Evolutionary conservation across 1,140 invertebrate species (phyloP).

Genomic region (Pogonognathellus flavescens): DNA sequence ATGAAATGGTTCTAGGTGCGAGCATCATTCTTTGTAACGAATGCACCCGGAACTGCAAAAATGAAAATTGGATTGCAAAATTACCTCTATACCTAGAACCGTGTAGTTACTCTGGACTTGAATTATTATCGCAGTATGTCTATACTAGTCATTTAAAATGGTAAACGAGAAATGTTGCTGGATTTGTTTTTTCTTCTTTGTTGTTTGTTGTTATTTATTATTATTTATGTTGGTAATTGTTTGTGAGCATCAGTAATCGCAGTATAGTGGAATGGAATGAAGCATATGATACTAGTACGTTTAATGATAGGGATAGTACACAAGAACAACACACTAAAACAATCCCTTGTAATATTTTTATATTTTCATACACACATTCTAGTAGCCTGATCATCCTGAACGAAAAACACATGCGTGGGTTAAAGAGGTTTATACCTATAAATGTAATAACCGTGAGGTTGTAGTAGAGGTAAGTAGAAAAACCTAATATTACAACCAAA

Average conservation of each 20-base stretch:
- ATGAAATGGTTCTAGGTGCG: background rate
- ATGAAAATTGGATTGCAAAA: slow-evolving; percentile 46
- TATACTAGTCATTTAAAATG: slow-evolving; percentile 11
- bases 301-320: slow-evolving; percentile 2
- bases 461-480: too few relatives aligned
- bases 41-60: slow-evolving; percentile 43
- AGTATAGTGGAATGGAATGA: background rate
- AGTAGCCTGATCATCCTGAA: background rate
- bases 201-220: slow-evolving; percentile 31
- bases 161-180: slow-evolving; percentile 24
- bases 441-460: background rate
- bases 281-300: slow-evolving; percentile 6
- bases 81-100: slow-evolving; percentile 7
- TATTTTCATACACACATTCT: too few relatives aligned
- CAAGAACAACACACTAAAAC: background rate
- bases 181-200: slow-evolving; percentile 33
- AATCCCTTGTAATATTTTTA: too few relatives aligned
- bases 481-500: background rate
- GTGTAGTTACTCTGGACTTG: background rate
- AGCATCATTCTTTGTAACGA: background rate
- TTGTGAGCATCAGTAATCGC: background rate
- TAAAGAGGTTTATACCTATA: background rate
- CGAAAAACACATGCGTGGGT: background rate
- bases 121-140: background rate
- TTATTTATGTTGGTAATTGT: slow-evolving; percentile 41